phyloP scores from a whole-genome alignment of 2,797 vertebrate genomes.

The Acanthopagrus latus region DNA sequence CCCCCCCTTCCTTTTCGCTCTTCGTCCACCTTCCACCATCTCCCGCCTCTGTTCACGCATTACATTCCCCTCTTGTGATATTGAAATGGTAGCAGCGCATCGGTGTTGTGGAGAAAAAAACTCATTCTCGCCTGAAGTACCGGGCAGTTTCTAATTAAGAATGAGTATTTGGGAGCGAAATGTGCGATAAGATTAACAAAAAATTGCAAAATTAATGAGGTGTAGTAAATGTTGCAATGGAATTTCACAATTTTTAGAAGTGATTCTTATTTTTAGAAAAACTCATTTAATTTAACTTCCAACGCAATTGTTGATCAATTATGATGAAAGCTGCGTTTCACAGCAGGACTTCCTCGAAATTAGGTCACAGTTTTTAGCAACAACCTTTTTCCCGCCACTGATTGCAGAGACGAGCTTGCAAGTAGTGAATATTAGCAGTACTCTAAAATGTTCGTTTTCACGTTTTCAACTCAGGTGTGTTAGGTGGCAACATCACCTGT shows the following conservation, averaged over 20 bases:
- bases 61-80: slow-evolving; percentile 62
- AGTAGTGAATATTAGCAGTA: neutral
- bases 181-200: neutral
- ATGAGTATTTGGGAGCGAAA: neutral
- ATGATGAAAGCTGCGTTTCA: slow-evolving; percentile 20
- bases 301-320: slow-evolving; percentile 6
- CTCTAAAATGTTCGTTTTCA: slow-evolving; percentile 1
- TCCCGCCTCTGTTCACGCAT: slow-evolving; percentile 37
- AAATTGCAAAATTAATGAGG: slow-evolving; percentile 3
- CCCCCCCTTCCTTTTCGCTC: slow-evolving; percentile 18
- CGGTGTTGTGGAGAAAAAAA: slow-evolving; percentile 23
- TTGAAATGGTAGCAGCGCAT: slow-evolving; percentile 38
- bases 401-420: neutral
- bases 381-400: neutral
- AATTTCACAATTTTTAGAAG: slow-evolving; percentile 18
- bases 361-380: slow-evolving; percentile 23
- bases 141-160: neutral
- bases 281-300: neutral
- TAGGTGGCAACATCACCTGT: neutral
- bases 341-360: slow-evolving; percentile 28
- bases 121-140: neutral
- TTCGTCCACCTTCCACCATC: slow-evolving; percentile 24
- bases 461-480: neutral
- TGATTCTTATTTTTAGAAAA: neutral
- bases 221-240: slow-evolving; percentile 5